These are phyloP conservation scores for Tragopan temminckii DNA, from an alignment of 2,797 vertebrate genomes.

Conservation along the genomic window DNA sequence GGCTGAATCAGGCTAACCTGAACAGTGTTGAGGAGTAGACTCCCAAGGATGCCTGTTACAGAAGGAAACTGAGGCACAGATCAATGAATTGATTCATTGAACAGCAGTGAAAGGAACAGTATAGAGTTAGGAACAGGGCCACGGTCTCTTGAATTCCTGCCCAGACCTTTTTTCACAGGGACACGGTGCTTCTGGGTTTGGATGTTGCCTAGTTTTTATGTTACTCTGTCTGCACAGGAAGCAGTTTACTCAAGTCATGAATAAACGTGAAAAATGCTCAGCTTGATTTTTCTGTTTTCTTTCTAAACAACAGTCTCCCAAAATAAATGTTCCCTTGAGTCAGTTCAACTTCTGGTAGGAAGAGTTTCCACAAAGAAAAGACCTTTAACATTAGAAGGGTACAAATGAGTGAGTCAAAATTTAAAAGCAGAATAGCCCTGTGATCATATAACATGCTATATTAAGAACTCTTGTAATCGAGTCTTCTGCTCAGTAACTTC, in stretches of 20 bases:
- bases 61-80: constrained; percentile 2
- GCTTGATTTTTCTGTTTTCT: not conserved
- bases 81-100: not conserved
- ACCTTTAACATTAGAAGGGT: constrained; percentile 23
- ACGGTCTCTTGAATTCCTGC: not conserved
- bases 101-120: not conserved
- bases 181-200: not conserved
- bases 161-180: not conserved
- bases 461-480: not conserved
- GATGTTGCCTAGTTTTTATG: constrained; percentile 31
- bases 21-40: not conserved
- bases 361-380: constrained; percentile 46
- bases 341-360: constrained; percentile 3
- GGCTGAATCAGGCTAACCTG: not conserved
- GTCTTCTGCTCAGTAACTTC: constrained; percentile 22
- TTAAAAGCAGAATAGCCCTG: not conserved
- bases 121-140: not conserved
- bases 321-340: constrained; percentile 52
- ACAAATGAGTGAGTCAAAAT: constrained; percentile 36
- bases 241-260: constrained; percentile 14
- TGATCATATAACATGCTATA: constrained; percentile 33
- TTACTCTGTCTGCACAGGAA: constrained; percentile 64
- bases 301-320: constrained; percentile 48
- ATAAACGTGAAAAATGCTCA: constrained; percentile 29
- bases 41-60: not conserved